These are phyloP conservation scores for Leuctra nigra DNA, from an alignment of 2,888 invertebrate species.

Conservation along the genomic window DNA sequence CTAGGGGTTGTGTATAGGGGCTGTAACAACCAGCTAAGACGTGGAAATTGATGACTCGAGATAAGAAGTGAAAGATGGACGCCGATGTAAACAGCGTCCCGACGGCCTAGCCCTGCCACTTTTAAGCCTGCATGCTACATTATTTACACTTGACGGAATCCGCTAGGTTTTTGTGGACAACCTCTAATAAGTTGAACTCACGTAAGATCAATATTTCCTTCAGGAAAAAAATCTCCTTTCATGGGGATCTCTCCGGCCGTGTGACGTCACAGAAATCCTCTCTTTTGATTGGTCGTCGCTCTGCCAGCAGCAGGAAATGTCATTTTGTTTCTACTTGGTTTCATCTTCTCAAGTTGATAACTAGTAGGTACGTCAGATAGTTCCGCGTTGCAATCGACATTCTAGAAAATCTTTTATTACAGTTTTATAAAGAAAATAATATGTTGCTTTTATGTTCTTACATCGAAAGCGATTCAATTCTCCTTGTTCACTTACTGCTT, in stretches of 20 bases:
- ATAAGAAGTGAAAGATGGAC: constrained; percentile 17
- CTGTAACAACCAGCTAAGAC: constrained; percentile 13
- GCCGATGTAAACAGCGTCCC: constrained; percentile 14
- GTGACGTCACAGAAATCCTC: not conserved
- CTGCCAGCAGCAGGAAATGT: constrained; percentile 8
- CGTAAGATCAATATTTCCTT: constrained; percentile 12
- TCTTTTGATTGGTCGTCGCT: constrained; percentile 13
- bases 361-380: constrained; percentile 5
- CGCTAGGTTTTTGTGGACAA: constrained; percentile 3
- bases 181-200: not conserved
- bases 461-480: constrained; percentile 2
- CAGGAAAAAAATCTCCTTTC: not conserved
- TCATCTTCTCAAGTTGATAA: not conserved
- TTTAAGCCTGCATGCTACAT: not conserved
- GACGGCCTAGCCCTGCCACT: not conserved
- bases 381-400: constrained; percentile 9
- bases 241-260: not conserved
- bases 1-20: constrained; percentile 4
- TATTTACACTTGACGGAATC: constrained; percentile 9
- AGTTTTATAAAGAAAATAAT: constrained; percentile 4
- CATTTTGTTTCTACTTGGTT: constrained; percentile 10
- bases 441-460: constrained; percentile 8
- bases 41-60: constrained; percentile 11
- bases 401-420: constrained; percentile 15
- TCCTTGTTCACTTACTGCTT: not conserved